A percentile compares a stretch with the other conserved stretches of the same genome.
Evolutionary conservation across 1,140 invertebrate species (phyloP).

Genomic region (Bathynomus jamesi): DNA sequence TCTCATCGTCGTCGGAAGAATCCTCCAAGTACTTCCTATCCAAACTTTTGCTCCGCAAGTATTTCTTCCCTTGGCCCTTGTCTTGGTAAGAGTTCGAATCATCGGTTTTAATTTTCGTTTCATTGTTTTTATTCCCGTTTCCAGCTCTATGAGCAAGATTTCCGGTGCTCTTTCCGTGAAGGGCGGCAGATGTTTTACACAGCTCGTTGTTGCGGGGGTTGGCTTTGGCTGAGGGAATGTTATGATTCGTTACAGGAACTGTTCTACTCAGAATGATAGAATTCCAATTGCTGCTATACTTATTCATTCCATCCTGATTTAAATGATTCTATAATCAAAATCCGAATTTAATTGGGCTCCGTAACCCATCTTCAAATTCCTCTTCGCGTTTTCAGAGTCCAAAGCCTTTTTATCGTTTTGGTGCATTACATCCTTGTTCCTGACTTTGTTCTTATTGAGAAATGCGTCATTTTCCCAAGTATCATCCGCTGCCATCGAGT

Average conservation of each 20-base stretch:
- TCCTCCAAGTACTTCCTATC: slow-evolving; percentile 34
- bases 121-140: neutral
- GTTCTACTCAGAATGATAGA: slow-evolving; percentile 25
- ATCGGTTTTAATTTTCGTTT: slow-evolving; percentile 6
- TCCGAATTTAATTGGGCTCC: slow-evolving; percentile 29
- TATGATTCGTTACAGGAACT: slow-evolving; percentile 14
- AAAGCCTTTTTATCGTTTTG: too few species aligned
- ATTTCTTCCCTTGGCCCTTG: slow-evolving; percentile 12
- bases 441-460: neutral
- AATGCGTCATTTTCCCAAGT: neutral
- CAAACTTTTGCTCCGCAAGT: slow-evolving; percentile 30
- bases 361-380: slow-evolving; percentile 24
- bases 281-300: slow-evolving; percentile 34
- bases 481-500: neutral
- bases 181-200: slow-evolving; percentile 8
- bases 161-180: slow-evolving; percentile 1
- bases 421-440: too few species aligned
- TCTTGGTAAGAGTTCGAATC: slow-evolving; percentile 8
- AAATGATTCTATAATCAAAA: slow-evolving; percentile 29
- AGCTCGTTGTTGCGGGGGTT: neutral
- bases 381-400: slow-evolving; percentile 10
- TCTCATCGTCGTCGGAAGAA: slow-evolving; percentile 29
- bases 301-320: slow-evolving; percentile 28
- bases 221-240: neutral
- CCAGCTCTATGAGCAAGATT: slow-evolving; percentile 8